Base-by-base conservation (phyloP, 2,797 vertebrate genomes). In the Acipenser transmontanus region DNA sequence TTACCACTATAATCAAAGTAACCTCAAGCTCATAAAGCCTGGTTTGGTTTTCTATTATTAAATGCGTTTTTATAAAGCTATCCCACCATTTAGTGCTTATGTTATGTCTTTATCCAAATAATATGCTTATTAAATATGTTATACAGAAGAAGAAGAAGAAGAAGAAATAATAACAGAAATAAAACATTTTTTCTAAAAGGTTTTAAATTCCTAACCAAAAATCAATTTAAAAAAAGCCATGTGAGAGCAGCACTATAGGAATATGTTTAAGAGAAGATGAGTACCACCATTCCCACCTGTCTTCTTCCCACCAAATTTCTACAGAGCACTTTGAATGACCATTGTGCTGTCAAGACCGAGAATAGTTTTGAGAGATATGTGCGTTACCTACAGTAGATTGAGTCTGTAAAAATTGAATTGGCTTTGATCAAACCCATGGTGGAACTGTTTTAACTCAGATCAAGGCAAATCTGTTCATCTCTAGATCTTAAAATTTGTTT, bases 291-390 rank as follows among this genome's bases (percentile, higher is more conserved):
- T 17, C n/a, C 54, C 56, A 49, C 34, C 13, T 62, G 65, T 69
- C 63, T 57, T n/a, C 51, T 17, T 61, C 52, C 47, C 11, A n/a
- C 51, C 57, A 68, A 70, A 70, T 72, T 67, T 61, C 56, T 51
- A 63, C 8, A 66, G 67, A 71, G 64, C 66, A 68, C 50, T 67
- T 56, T 7, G 64, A 70, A 63, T 74, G 72, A 73, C 72, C 77
- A 14, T 71, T 63, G 54, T 56, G 62, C 69, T 71, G 68, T 69
- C 62, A 71, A 63, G 51, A 68, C 68, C 60, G 50, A 52, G 60
- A 47, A 65, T 56, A 51, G 63, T 10, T 17, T 66, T 68, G 51
- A 67, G 64, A 68, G 68, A 66, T 64, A 60, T 14, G 47, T 61
- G 50, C 61, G 52, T 9, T 54, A 49, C 59, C 20, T 51, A 50